Evolutionary conservation across 2,888 invertebrate genomes (phyloP).

Genomic region (Sipunculus nudus): DNA sequence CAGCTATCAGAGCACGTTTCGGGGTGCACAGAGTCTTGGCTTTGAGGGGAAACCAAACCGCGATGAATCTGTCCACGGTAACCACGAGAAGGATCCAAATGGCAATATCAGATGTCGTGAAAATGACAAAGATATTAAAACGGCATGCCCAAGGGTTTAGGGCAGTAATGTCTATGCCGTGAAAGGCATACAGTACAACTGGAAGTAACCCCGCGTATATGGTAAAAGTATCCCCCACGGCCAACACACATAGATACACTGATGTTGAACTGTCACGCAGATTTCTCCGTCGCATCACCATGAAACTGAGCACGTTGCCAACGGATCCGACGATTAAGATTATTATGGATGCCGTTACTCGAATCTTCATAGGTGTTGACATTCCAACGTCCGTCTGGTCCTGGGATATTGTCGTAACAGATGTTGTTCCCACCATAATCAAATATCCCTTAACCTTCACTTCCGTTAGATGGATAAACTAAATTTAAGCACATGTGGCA

Average conservation of each 20-base stretch:
- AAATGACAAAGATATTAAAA: conserved; percentile 8
- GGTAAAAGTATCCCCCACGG: conserved; percentile 14
- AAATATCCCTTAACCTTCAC: too few species aligned
- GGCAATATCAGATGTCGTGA: conserved; percentile 11
- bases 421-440: too few species aligned
- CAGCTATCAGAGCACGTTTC: neutral
- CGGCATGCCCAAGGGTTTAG: conserved; percentile 7
- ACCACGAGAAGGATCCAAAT: conserved; percentile 17
- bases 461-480: too few species aligned
- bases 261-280: conserved; percentile 12
- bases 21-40: conserved; percentile 13
- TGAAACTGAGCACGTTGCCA: conserved; percentile 11
- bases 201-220: conserved; percentile 9
- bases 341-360: too few species aligned
- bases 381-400: too few species aligned
- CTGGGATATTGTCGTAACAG: too few species aligned
- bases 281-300: conserved; percentile 10
- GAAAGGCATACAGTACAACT: neutral
- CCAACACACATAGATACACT: conserved; percentile 11
- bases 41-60: conserved; percentile 16
- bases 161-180: too few species aligned
- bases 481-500: too few species aligned
- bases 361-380: too few species aligned
- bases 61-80: conserved; percentile 20
- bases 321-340: conserved; percentile 9